Conservation (phyloP, 2,797 vertebrate genomes). For the Gymnopithys bicolor region DNA sequence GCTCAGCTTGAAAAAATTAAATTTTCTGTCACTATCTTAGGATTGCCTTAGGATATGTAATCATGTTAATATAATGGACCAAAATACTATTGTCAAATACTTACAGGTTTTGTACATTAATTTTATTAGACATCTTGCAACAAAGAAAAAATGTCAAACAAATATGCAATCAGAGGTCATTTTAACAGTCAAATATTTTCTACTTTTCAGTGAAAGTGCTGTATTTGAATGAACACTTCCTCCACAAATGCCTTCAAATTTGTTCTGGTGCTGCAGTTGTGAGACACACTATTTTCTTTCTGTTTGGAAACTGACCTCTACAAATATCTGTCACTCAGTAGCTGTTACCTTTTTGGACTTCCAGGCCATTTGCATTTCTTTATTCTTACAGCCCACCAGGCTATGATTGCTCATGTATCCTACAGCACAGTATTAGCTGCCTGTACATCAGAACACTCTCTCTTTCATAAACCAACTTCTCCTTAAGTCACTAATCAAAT, state of each 20-base stretch:
- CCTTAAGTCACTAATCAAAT: not conserved
- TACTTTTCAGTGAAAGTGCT: not conserved
- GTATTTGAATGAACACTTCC: not conserved
- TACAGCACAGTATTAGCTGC: not conserved
- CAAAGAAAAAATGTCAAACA: not conserved
- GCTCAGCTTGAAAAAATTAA: not conserved
- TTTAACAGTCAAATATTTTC: not conserved
- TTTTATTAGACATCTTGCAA: constrained; percentile 51
- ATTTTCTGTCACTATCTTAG: not conserved
- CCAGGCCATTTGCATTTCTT: not conserved
- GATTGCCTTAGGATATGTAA: not conserved
- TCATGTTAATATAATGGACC: not conserved
- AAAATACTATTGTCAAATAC: not conserved
- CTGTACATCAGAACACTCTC: not conserved
- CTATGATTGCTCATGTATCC: not conserved
- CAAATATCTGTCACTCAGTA: not conserved
- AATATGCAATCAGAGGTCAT: not conserved
- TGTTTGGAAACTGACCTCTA: not conserved
- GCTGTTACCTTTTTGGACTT: constrained; percentile 3
- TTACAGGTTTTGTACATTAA: not conserved
- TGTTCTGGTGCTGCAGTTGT: not conserved
- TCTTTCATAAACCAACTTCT: not conserved
- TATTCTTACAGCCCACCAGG: not conserved
- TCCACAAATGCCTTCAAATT: not conserved
- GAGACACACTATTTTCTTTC: not conserved